Evolutionary conservation across 2,888 invertebrate species (phyloP).

Genomic region (Ischnura elegans): DNA sequence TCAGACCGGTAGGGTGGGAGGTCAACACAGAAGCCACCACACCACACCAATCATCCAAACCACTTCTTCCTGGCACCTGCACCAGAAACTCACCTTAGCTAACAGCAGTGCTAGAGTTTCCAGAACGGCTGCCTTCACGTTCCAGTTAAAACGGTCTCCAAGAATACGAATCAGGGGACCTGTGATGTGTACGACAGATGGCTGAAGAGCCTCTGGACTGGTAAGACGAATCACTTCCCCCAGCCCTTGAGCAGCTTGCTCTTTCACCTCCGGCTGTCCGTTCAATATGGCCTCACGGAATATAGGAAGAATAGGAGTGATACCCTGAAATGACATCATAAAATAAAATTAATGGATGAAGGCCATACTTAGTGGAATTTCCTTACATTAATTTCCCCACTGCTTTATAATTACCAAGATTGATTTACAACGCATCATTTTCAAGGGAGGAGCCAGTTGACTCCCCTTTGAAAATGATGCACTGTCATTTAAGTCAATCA

Average conservation of each 20-base stretch:
- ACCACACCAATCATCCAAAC: no score
- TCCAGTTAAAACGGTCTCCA: slow-evolving; percentile 93
- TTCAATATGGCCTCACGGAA: slow-evolving; percentile 98
- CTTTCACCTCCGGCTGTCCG: slow-evolving; percentile 97
- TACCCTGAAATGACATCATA: slow-evolving; percentile 81
- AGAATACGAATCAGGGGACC: slow-evolving; percentile 98
- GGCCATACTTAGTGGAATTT: no score
- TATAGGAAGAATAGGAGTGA: slow-evolving; percentile 95
- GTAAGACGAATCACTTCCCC: slow-evolving; percentile 91
- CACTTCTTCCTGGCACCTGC: no score
- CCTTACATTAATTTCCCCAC: no score
- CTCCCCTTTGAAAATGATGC: no score
- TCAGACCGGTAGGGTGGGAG: no score
- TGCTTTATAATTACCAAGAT: no score
- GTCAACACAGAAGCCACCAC: no score
- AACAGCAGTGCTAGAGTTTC: slow-evolving; percentile 96
- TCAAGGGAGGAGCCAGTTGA: no score
- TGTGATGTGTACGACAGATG: slow-evolving; percentile 97
- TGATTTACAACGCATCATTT: no score
- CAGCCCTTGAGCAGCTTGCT: slow-evolving; percentile 95
- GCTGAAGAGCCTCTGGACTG: slow-evolving; percentile 92
- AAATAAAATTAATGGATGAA: no score
- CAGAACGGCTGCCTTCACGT: slow-evolving; percentile 96
- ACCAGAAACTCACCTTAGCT: slow-evolving; percentile 84
- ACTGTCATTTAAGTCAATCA: no score